Base-by-base conservation (phyloP, 2,888 invertebrate species). In the Chesias legatella region DNA sequence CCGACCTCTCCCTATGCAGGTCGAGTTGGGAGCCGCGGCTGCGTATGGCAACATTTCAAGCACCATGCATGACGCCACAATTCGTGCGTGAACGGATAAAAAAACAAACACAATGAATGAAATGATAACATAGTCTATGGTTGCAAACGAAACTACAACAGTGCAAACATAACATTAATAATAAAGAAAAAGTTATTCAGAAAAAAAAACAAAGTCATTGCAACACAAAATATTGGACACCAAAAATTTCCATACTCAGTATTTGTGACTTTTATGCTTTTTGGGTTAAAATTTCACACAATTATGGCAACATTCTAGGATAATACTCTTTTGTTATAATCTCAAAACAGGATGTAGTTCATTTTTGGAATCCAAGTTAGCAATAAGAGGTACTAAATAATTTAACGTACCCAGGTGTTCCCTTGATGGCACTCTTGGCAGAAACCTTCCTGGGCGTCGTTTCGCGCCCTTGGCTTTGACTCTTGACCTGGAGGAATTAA, bases 21-120 rank as follows among this genome's bases (percentile, higher is more conserved):
- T 94, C 93, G 89, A 93, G 93, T 85, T 92, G 93, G 55, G 93
- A 93, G 65, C 93, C 93, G 73, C 93, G 92, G 69, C 93, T 93
- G 26, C 40, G 51, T 40, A 56, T 63, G 59, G 60, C 62, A 64
- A 64, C 60, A 67, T 52, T 48, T 38, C 48, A 63, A 67, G 63
- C 66, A 77, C 73, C 82, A 81, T 85, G 84, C 85, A 79, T 77
- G 77, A 84, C 83, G 77, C 76, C 82, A 84, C 76, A 80, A 77
- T 57, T 53, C 66, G 69, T 60, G 66, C 63, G 67, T 59, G 63
- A 67, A 54, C 38, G 27, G 46, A 53, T 39, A 39, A 29, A 53
- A 43, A 29, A 49, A 48, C 41, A 48, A 48, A 33, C n/a, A 55
- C 41, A 48, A 45, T 45, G 33, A 50, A 38, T 43, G 37, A 43